Evolutionary conservation across 2,113 vertebrate species (phyloP).

Genomic region (Nannospalax galili): DNA sequence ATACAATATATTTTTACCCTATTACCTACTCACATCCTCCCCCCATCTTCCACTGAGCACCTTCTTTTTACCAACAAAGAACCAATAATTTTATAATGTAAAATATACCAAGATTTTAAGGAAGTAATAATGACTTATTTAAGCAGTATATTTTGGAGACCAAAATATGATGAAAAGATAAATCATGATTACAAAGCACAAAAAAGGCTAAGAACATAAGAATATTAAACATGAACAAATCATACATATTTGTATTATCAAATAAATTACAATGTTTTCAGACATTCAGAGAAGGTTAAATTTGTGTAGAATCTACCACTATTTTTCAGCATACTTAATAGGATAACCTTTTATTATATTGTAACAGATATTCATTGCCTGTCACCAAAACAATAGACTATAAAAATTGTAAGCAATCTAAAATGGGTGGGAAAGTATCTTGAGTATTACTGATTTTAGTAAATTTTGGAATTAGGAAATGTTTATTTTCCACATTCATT

Average conservation of each 20-base stretch:
- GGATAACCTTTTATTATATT: background rate
- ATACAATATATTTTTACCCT: background rate
- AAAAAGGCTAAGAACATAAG: background rate
- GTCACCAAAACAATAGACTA: background rate
- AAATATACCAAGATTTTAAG: background rate
- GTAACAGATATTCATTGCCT: background rate
- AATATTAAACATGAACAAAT: background rate
- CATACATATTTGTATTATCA: background rate
- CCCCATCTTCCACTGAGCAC: background rate
- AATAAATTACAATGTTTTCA: background rate
- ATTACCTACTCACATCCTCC: background rate
- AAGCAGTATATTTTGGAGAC: background rate
- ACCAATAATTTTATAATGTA: background rate
- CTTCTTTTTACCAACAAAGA: background rate
- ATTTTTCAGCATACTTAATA: background rate
- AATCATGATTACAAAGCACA: background rate
- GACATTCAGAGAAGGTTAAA: background rate
- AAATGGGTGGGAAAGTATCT: background rate
- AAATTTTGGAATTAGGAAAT: background rate
- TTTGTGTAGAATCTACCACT: background rate
- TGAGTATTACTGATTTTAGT: background rate
- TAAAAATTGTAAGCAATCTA: background rate
- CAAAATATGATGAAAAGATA: background rate
- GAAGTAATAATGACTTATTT: background rate
- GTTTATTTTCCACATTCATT: background rate